phyloP scores from a whole-genome alignment of 2,113 vertebrate genomes.

The Montifringilla adamsi region DNA sequence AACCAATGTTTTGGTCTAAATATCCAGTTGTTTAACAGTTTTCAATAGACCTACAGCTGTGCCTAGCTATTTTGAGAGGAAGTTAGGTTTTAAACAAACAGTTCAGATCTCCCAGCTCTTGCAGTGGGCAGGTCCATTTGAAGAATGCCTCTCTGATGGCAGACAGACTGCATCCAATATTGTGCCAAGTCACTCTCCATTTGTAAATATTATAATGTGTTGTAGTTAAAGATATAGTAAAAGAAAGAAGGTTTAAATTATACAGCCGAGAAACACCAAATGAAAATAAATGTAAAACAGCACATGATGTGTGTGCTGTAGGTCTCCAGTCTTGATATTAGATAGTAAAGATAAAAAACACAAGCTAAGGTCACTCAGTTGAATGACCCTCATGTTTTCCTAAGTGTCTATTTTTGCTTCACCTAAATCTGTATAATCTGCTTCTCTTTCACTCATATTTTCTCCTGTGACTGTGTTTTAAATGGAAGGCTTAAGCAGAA shows the following conservation, averaged over 20 bases:
- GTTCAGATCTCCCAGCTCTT: background rate
- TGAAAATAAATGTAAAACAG: slow-evolving; percentile 33
- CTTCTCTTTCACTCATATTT: background rate
- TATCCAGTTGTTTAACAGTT: background rate
- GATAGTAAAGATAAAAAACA: slow-evolving; percentile 27
- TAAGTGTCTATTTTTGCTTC: background rate
- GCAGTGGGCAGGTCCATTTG: background rate
- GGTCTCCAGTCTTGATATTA: slow-evolving; percentile 10
- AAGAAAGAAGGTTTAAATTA: slow-evolving; percentile 50
- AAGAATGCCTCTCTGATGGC: background rate
- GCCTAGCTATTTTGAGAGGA: background rate
- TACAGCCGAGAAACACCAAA: slow-evolving; percentile 9
- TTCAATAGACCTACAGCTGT: background rate
- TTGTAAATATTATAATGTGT: slow-evolving; percentile 36
- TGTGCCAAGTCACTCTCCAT: slow-evolving; percentile 39
- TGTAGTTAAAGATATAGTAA: slow-evolving; percentile 11
- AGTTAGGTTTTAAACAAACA: slow-evolving; percentile 12
- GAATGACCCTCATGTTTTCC: background rate
- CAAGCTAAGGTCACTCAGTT: background rate
- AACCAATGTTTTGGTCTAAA: background rate
- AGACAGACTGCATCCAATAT: background rate
- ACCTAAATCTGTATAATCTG: background rate
- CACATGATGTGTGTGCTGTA: slow-evolving; percentile 17
- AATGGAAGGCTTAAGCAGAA: background rate
- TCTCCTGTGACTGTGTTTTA: background rate